Evolutionary conservation across 2,888 invertebrate species (phyloP), one percentile per base, ranked within the genome.

Genomic region (Ecliptopera silaceata): DNA sequence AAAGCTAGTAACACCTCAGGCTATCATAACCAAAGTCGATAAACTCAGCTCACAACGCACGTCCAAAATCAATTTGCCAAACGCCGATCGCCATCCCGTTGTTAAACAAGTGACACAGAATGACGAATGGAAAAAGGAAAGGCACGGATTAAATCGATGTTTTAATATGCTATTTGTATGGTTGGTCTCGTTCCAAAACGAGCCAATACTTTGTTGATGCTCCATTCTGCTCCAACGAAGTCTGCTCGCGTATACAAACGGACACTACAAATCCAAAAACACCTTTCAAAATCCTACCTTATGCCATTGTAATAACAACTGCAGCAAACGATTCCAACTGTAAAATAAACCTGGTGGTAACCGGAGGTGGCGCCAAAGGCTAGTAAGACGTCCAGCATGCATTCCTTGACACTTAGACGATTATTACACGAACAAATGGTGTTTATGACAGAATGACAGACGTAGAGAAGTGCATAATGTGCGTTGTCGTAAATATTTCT

Each of bases 91-190:
- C 79, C 85, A 83, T 86, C 83, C 85, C 85, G 86, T 83, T 83
- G 82, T 82, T 75, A 83, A 83, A 74, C 71, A 77, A 75, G 77
- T 75, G 74, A 71, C 72, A 68, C 73, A 69, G 82, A 87, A 88
- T 88, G 87, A 88, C 80, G 77, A 84, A 89, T 88, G 79, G 80
- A 75, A 82, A 87, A 87, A 84, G 87, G 87, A 87, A 88, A 84
- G 80, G 79, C 78, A 70, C 70, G 77, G 72, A 78, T 84, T 79
- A 80, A 81, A 80, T 73, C 62, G 74, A 64, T 65, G 71, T 73
- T 76, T 42, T 81, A 84, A 84, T 78, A 68, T 70, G 78, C 79
- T 66, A 87, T 88, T 88, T 83, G 86, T 88, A 88, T 88, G 86
- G 79, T 72, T 68, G 75, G 69, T 51, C 56, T 61, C 64, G 71